Base-by-base conservation (phyloP, 1,140 invertebrate species). In the Aphidius ervi region DNA sequence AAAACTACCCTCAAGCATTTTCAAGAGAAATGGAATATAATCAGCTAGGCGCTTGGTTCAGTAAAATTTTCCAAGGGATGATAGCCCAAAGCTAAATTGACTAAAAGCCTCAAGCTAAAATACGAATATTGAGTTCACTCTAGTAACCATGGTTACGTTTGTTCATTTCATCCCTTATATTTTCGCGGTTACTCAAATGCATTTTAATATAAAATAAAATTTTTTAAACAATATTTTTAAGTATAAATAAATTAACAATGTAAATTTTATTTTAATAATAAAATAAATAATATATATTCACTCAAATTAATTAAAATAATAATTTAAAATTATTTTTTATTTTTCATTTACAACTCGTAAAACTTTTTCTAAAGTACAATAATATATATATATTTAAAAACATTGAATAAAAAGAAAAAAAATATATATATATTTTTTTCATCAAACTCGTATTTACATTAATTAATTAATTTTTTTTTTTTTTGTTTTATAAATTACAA, bases 91-190 rank as follows among this genome's bases (percentile, higher is more conserved):
- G 77, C 73, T 61, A 64, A 41, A 40, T 63, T 61, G 63, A 65
- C 67, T 61, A 43, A 59, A 46, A 52, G 65, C 73, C 64, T 59
- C 63, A 73, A 73, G 69, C 58, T 66, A 41, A 41, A 54, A 16
- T 73, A 74, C 76, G 78, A 81, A 82, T 83, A 83, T 83, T 83
- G 82, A 83, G 82, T 83, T 83, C 81, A 76, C 67, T 69, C 52
- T 31, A 3, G 81, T 83, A 78, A 78, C 81, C 80, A 83, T 83
- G 78, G 80, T 72, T 74, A 83, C 72, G 72, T 76, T 76, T 76
- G 73, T 76, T 63, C 71, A 70, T 74, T 78, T 76, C 76, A 77
- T 77, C 74, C 75, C 72, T 77, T 74, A 74, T 74, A 16, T 31
- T 75, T 68, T 70, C 66, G 72, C 64, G 72, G 74, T 77, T 73